Evolutionary conservation across 2,888 invertebrate species (phyloP).

Genomic region (Rhingia campestris): DNA sequence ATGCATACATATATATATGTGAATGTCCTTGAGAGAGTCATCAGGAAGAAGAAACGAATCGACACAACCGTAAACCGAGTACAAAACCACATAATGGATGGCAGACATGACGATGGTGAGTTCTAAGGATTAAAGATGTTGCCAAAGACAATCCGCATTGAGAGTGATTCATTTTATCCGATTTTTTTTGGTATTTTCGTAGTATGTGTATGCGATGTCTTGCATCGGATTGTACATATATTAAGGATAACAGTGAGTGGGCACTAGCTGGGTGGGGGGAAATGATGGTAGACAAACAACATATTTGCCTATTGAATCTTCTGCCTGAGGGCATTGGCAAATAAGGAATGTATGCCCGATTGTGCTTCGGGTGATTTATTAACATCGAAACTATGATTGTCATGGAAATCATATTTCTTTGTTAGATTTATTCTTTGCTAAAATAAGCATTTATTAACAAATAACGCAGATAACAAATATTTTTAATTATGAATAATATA

Average conservation of each 20-base stretch:
- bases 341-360: conserved; percentile 10
- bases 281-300: conserved; percentile 19
- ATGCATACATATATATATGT: not conserved
- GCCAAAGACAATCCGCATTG: conserved; percentile 41
- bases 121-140: conserved; percentile 46
- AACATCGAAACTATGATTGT: conserved; percentile 20
- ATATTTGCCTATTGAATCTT: conserved; percentile 28
- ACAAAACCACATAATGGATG: conserved; percentile 48
- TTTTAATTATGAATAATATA: too few relatives aligned
- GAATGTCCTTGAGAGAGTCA: conserved; percentile 41
- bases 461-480: too few relatives aligned
- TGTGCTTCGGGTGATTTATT: conserved; percentile 22
- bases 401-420: not conserved
- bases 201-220: not conserved
- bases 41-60: conserved; percentile 33
- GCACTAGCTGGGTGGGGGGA: not conserved
- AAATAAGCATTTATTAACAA: too few relatives aligned
- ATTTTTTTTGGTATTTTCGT: not conserved
- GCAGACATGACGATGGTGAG: conserved; percentile 39
- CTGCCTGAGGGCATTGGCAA: conserved; percentile 26
- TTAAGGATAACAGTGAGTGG: conserved; percentile 5
- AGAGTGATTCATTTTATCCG: conserved; percentile 43
- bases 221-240: conserved; percentile 4
- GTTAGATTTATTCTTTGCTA: not conserved
- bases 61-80: conserved; percentile 23